phyloP scores from a whole-genome alignment of 2,113 vertebrate species.

The Willisornis vidua region DNA sequence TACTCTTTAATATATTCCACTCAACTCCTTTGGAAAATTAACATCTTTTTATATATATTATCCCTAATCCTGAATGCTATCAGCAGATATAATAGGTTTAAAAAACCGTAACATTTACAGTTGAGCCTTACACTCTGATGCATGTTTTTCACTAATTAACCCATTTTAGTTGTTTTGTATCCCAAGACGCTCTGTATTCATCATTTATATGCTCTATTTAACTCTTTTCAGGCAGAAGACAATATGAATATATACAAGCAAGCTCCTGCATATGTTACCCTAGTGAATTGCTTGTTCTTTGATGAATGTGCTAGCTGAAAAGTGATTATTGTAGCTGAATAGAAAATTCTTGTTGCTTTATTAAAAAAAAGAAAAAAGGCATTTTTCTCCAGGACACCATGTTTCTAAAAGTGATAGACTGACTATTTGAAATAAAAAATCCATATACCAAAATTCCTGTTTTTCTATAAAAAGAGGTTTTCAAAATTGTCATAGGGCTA shows the following conservation, averaged over 20 bases:
- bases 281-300: conserved; percentile 39
- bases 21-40: conserved; percentile 4
- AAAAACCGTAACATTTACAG: not conserved
- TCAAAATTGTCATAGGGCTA: not conserved
- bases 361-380: not conserved
- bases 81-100: not conserved
- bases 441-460: not conserved
- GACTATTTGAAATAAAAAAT: not conserved
- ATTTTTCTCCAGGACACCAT: not conserved
- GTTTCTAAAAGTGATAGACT: not conserved
- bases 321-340: conserved; percentile 29
- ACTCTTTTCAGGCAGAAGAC: conserved; percentile 42
- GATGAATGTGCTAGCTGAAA: conserved; percentile 13
- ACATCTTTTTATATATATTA: not conserved
- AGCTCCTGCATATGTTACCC: conserved; percentile 29
- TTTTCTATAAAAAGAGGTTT: not conserved
- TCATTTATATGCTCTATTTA: conserved; percentile 62
- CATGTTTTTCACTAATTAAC: conserved; percentile 63
- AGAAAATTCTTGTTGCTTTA: conserved; percentile 17
- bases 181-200: conserved; percentile 32
- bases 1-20: not conserved
- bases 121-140: not conserved
- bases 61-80: not conserved
- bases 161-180: conserved; percentile 41
- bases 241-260: conserved; percentile 47